Conservation (phyloP, 1,140 invertebrate genomes). For the Drosophila nigromelanica region DNA sequence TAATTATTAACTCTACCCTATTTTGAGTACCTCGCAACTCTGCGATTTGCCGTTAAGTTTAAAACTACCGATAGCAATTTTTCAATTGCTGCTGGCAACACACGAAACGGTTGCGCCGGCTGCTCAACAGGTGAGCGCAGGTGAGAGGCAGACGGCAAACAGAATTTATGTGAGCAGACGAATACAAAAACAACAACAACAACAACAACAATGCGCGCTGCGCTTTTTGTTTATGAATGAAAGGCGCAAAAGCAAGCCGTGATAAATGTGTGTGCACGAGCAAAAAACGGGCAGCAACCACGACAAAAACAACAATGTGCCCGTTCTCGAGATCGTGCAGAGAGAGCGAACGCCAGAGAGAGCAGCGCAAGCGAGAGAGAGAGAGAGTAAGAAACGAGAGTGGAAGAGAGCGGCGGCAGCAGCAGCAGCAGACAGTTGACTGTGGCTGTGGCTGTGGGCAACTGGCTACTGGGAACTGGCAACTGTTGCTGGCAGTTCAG, state of each 20-base stretch:
- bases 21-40: constrained; percentile 4
- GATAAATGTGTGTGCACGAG: constrained; percentile 63
- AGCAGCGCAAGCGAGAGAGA: constrained; percentile 25
- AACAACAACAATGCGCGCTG: constrained; percentile 44
- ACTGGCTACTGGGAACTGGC: constrained; percentile 19
- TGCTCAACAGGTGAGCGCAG: constrained; percentile 64
- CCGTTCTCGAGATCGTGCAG: constrained; percentile 1
- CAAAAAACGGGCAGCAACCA: constrained; percentile 40
- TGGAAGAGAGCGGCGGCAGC: constrained; percentile 1
- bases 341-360: constrained; percentile 13
- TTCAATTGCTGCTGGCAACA: constrained; percentile 33
- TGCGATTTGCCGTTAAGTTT: constrained; percentile 19
- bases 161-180: background rate
- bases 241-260: constrained; percentile 64
- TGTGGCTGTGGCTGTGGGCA: constrained; percentile 19
- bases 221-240: constrained; percentile 78
- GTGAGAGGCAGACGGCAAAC: constrained; percentile 10
- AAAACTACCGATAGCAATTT: constrained; percentile 25
- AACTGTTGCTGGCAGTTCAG: constrained; percentile 46
- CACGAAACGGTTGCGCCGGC: constrained; percentile 18
- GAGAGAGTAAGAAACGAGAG: constrained; percentile 30
- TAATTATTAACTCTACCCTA: too few species aligned
- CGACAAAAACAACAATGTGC: constrained; percentile 28
- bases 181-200: background rate
- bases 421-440: constrained; percentile 30